phyloP scores from a whole-genome alignment of 2,113 vertebrate genomes.

The Scatophagus argus region DNA sequence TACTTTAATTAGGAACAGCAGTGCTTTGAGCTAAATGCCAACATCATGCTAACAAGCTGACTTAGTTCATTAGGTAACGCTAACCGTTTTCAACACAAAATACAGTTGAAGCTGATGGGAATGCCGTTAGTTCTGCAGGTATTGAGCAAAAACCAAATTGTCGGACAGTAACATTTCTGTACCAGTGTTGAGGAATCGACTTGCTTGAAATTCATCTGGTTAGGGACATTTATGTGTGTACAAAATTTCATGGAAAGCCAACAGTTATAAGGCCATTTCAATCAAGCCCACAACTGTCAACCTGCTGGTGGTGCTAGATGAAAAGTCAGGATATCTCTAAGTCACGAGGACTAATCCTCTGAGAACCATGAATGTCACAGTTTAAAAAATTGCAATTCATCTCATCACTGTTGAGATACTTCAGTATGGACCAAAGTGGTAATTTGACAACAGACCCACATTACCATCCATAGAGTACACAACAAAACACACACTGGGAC shows the following conservation, averaged over 20 bases:
- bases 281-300: neutral
- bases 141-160: neutral
- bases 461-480: neutral
- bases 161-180: neutral
- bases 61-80: neutral
- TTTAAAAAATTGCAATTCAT: neutral
- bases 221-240: neutral
- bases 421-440: neutral
- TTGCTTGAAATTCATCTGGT: neutral
- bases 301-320: neutral
- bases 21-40: neutral
- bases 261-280: neutral
- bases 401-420: neutral
- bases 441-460: neutral
- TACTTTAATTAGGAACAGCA: neutral
- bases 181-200: neutral
- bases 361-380: neutral
- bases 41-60: neutral
- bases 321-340: neutral
- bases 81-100: neutral
- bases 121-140: neutral
- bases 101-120: neutral
- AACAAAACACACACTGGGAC: constrained; percentile 1
- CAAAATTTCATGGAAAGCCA: neutral
- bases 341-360: neutral